These are phyloP conservation scores for Synanthedon myopaeformis DNA, from an alignment of 2,888 invertebrate genomes.

Conservation along the genomic window DNA sequence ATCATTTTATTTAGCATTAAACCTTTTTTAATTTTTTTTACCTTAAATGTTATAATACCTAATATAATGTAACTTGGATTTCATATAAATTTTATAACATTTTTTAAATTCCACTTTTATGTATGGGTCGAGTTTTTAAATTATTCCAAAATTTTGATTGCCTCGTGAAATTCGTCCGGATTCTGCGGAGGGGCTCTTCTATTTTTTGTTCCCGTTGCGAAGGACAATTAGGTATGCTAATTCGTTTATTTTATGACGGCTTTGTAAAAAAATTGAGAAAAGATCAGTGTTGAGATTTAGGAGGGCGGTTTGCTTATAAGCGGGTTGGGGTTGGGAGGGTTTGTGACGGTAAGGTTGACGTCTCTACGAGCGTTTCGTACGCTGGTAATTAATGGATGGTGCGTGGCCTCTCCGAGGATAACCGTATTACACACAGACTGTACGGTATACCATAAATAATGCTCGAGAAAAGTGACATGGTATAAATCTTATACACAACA, in stretches of 20 bases:
- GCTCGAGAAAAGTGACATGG: not conserved
- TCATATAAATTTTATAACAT: conserved; percentile 30
- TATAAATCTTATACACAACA: no score
- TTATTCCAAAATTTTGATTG: conserved; percentile 60
- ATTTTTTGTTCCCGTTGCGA: conserved; percentile 48
- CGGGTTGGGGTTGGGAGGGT: conserved; percentile 8
- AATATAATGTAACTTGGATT: conserved; percentile 34
- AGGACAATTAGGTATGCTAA: conserved; percentile 64
- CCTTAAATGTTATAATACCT: conserved; percentile 16
- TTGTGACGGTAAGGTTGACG: conserved; percentile 22
- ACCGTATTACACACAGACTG: conserved; percentile 6
- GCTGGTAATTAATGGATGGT: conserved; percentile 38
- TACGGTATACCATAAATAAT: not conserved
- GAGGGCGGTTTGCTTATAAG: conserved; percentile 19
- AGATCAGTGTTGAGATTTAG: conserved; percentile 42
- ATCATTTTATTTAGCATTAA: conserved; percentile 40
- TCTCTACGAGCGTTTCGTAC: conserved; percentile 26
- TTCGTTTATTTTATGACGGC: conserved; percentile 56
- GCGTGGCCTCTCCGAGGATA: conserved; percentile 31
- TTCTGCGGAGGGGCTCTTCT: conserved; percentile 37
- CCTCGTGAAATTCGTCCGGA: conserved; percentile 46
- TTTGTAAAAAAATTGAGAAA: conserved; percentile 37
- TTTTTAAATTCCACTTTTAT: conserved; percentile 36
- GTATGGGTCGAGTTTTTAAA: conserved; percentile 48
- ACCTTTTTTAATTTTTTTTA: conserved; percentile 36